Base-by-base conservation (phyloP, 2,113 vertebrate genomes). In the Leuciscus idus region DNA sequence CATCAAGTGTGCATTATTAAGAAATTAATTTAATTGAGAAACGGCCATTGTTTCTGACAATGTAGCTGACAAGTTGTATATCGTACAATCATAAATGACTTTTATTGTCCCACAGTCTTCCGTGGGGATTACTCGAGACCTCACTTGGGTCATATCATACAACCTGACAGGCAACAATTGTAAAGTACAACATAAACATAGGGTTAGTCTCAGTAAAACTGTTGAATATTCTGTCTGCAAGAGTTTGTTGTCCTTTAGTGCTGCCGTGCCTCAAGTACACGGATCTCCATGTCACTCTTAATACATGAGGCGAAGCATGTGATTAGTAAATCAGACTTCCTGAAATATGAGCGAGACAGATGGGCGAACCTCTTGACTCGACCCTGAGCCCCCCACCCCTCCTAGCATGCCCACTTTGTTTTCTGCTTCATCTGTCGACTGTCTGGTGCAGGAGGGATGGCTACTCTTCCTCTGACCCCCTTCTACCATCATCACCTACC, bases 291-390 rank as follows among this genome's bases (percentile, higher is more conserved):
- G 21, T 78, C 48, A 81, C 89, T 90, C 87, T 74, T 87, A 94
- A 92, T 94, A 91, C 91, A 92, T 94, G 94, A 93, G 91, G 92
- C 87, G 91, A 84, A 36, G 87, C 91, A 91, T 91, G 93, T 93
- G 92, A 95, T 95, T 94, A 94, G 92, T 92, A 91, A 91, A 94
- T 94, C 92, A 93, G 91, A 92, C 88, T 90, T 90, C 89, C 90
- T 90, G 90, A 92, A 92, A 91, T 90, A 86, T 62, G 88, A 86
- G 83, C 21, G 79, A 57, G 89, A 73, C 64, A 36, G 81, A 85
- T 57, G 80, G 78, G 80, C 88, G 78, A 87, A 80, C 59, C 62
- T 50, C 46, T 77, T 66, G 46, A 50, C 86, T 70, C 11, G 39
- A 64, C 81, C 26, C 79, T 62, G 73, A 82, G 7, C 70, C 50